A percentile compares a stretch with the other conserved stretches of the same genome.
These are phyloP conservation scores for Craniophora ligustri DNA, from an alignment of 2,888 invertebrate genomes.

Conservation along the genomic window DNA sequence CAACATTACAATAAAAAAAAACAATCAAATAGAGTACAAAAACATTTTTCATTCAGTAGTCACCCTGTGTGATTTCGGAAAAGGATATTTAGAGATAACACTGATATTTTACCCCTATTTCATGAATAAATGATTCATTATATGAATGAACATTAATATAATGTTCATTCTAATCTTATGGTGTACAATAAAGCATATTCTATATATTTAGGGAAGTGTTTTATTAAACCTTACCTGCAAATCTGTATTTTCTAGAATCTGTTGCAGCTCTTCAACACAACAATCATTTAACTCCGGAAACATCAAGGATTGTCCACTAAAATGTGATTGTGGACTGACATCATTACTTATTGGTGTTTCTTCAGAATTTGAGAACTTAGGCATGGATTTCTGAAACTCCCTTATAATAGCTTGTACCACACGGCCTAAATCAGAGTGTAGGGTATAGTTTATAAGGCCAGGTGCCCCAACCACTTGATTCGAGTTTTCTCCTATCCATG, in stretches of 20 bases:
- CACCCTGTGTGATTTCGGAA: no score
- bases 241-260: conserved; percentile 91
- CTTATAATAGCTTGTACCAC: conserved; percentile 94
- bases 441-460: conserved; percentile 92
- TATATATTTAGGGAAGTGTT: no score
- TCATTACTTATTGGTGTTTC: conserved; percentile 69
- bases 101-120: no score
- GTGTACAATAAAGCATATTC: no score
- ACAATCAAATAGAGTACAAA: no score
- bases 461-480: conserved; percentile 93
- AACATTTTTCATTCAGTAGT: no score
- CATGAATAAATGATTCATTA: no score
- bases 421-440: conserved; percentile 93
- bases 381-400: conserved; percentile 90
- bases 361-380: conserved; percentile 75
- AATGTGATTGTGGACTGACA: conserved; percentile 70
- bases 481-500: conserved; percentile 91
- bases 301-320: conserved; percentile 67
- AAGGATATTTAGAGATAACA: no score
- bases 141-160: no score
- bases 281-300: conserved; percentile 78
- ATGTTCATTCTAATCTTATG: no score
- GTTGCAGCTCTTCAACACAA: conserved; percentile 90
- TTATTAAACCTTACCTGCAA: conserved; percentile 82
- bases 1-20: no score